Evolutionary conservation across 2,888 invertebrate genomes (phyloP), one percentile per base, ranked within the genome.

Genomic region (Nasonovia ribisnigri): DNA sequence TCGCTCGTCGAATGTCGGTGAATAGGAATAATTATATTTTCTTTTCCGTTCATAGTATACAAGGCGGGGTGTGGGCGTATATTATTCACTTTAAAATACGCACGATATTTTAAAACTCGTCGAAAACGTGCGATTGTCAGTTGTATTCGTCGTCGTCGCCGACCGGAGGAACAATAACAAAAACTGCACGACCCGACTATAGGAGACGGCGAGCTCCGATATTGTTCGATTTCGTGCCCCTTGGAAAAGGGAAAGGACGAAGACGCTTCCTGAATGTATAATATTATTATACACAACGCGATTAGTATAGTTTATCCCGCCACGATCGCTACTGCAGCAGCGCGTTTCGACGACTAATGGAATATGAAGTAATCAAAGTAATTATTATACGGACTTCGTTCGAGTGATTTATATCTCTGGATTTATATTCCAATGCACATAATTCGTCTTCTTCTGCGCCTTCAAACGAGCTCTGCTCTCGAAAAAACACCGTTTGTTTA

Each of bases 281-380:
- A 77, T 77, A 77, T 77, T 77, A 77, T 77, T 77, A 36, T 36
- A 77, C 36, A 77, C 77, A 20, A 42, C 36, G 5, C 77, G 77
- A 77, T 77, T 77, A 77, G 36, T 36, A 20, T 24, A 77, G 36
- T 77, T 77, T 77, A 77, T 77, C 20, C 36, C 36, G 8, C 20
- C 20, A 8, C 77, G 36, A 77, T 77, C 36, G 77, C 36, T 77
- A 36, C 36, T n/a, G 46, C 46, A 16, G 51, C 8, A 8, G 29
- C 20, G 29, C n/a, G 51, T n/a, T 51, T 51, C 88, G 51, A 24
- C 51, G 11, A 20, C 24, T 48, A 51, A 88, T 36, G 36, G 51
- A 88, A 88, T 88, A 87, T 48, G 48, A 48, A 87, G 87, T 8
- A 87, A 48, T 87, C 29, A 77, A 77, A 77, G 20, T 77, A 77